Conservation (phyloP, 1,140 invertebrate genomes). For the Aphis craccivora region DNA sequence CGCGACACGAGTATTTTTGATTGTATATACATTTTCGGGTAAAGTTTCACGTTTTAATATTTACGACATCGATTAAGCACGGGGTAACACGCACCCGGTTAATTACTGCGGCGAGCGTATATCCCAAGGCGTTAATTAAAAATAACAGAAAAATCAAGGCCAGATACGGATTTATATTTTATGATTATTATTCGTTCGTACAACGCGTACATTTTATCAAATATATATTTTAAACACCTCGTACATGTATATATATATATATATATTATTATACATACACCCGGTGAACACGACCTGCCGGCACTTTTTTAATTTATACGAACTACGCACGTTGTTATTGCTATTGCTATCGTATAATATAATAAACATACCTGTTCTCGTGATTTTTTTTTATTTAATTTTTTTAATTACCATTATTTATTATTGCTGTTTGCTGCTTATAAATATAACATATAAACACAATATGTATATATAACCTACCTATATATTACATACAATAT, state of each 20-base stretch:
- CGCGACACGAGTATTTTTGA: neutral
- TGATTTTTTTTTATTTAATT: neutral
- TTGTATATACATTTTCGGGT: conserved; percentile 23
- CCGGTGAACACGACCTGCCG: neutral
- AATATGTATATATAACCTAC: too few species aligned
- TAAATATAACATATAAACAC: neutral
- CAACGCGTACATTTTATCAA: neutral
- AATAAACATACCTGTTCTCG: neutral
- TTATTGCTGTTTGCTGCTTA: neutral
- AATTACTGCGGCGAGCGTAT: neutral
- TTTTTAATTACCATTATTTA: conserved; percentile 15
- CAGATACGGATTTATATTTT: conserved; percentile 37
- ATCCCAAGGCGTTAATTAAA: conserved; percentile 48
- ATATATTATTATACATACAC: conserved; percentile 9
- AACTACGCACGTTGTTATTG: neutral
- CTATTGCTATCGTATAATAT: neutral
- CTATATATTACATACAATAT: too few species aligned
- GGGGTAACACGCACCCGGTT: conserved; percentile 30
- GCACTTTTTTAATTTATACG: conserved; percentile 38
- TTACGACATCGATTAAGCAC: conserved; percentile 36
- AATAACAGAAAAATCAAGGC: conserved; percentile 36
- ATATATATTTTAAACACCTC: conserved; percentile 1
- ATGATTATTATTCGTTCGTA: conserved; percentile 31
- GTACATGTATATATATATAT: neutral
- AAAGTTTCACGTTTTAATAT: conserved; percentile 33